Percentiles rank a stretch among this genome's conserved stretches.
Evolutionary conservation across 2,797 vertebrate genomes (phyloP).

Genomic region (Coranthus polyacanthus): DNA sequence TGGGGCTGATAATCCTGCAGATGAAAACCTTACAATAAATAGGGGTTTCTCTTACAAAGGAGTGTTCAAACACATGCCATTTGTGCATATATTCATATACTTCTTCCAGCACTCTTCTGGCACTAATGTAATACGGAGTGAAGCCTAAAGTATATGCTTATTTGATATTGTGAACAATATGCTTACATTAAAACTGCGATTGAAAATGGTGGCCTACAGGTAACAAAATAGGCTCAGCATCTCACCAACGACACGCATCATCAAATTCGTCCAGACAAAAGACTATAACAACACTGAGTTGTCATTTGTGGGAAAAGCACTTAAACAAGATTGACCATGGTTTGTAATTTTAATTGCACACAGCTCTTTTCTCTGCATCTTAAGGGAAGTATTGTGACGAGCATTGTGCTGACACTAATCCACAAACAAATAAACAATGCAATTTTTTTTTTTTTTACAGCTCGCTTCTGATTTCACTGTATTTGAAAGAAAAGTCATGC

Average conservation of each 20-base stretch:
- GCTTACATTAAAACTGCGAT: constrained; percentile 37
- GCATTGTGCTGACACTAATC: constrained; percentile 83
- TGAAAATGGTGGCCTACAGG: constrained; percentile 71
- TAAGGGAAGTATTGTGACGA: constrained; percentile 80
- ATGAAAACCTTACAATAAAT: constrained; percentile 99
- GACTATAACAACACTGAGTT: constrained; percentile 80
- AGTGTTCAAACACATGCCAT: constrained; percentile 90
- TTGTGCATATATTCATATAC: constrained; percentile 61
- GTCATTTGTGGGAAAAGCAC: constrained; percentile 83
- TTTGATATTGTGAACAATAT: constrained; percentile 38
- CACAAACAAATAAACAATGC: constrained; percentile 82
- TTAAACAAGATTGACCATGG: constrained; percentile 85
- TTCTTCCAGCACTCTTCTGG: constrained; percentile 36
- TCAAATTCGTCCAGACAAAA: constrained; percentile 80
- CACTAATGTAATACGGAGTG: constrained; percentile 26
- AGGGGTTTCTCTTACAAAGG: constrained; percentile 97
- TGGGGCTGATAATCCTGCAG: constrained; percentile 99
- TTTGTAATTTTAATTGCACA: constrained; percentile 86
- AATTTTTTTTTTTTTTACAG: constrained; percentile 54
- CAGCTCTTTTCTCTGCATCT: constrained; percentile 80
- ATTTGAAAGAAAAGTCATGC: constrained; percentile 60
- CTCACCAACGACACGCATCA: constrained; percentile 74
- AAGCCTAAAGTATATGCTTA: constrained; percentile 35
- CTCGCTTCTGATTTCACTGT: constrained; percentile 61
- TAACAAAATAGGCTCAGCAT: constrained; percentile 66